Base-by-base conservation (phyloP, 2,888 invertebrate genomes). In the Brenthis hecate region DNA sequence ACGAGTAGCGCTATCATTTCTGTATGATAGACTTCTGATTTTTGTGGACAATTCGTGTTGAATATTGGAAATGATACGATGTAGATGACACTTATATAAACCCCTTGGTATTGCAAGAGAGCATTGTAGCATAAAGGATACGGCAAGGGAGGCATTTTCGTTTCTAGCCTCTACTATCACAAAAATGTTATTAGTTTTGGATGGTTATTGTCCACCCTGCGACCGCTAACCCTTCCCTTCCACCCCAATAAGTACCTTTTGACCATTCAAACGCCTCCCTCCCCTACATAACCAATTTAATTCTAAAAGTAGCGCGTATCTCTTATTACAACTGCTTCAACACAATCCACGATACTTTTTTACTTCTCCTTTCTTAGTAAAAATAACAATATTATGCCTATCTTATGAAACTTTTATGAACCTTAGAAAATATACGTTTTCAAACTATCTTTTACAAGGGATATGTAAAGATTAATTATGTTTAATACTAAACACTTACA, bases 181-280 rank as follows among this genome's bases (percentile, higher is more conserved):
- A 91, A 91, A 91, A 90, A 91, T 91, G 88, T 90, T 91, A 91
- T 91, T 91, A 90, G 91, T 91, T 91, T 90, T 86, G 85, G 88
- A 85, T 82, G 88, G 88, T 87, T 89, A 88, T 91, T 89, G 88
- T 86, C 86, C 86, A 84, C 87, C 87, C 82, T 74, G 78, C 79
- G 80, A 82, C 81, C 85, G 81, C 78, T 80, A 84, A 81, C 81
- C 85, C 88, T 86, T 85, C 83, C 78, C 80, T 80, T 83, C 80
- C 77, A 82, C 80, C 81, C 81, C 81, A 81, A 82, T 85, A 86
- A 85, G 72, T 74, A 69, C 71, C 69, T 54, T 65, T 68, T 70
- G 68, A 70, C 75, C 73, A 76, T 76, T 72, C 74, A 72, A 72
- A 77, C 72, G 72, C 74, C 70, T 70, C 71, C 72, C 75, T 72